Evolutionary conservation across 92 coral and sea anemone genomes (phyloP).

Genomic region (Zoanthus gigantus): DNA sequence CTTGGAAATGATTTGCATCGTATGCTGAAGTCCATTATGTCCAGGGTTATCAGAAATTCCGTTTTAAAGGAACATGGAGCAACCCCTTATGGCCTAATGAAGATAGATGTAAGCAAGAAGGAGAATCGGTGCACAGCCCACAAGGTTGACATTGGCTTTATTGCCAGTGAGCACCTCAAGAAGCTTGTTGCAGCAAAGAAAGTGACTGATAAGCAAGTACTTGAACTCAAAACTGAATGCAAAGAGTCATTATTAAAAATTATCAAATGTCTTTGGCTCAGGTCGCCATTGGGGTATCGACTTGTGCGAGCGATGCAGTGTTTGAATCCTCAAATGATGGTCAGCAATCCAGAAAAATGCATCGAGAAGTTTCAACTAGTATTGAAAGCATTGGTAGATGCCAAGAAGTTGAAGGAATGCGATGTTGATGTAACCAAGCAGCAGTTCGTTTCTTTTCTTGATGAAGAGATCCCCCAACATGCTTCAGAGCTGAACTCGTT

Average conservation of each 20-base stretch:
- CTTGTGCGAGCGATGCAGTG: slow-evolving; percentile 52
- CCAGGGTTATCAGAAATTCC: slow-evolving; percentile 41
- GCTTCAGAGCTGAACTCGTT: slow-evolving; percentile 49
- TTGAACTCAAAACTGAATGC: slow-evolving; percentile 46
- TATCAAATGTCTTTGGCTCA: slow-evolving; percentile 43
- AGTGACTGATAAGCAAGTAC: slow-evolving; percentile 41
- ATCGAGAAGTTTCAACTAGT: slow-evolving; percentile 55
- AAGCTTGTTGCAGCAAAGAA: slow-evolving; percentile 50
- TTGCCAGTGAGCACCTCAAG: slow-evolving; percentile 45
- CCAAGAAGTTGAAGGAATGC: slow-evolving; percentile 50
- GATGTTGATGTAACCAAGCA: slow-evolving; percentile 39
- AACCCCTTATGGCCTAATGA: slow-evolving; percentile 28
- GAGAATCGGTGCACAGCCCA: slow-evolving; percentile 43
- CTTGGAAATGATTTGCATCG: slow-evolving; percentile 45
- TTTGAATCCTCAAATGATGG: slow-evolving; percentile 58
- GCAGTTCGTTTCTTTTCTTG: slow-evolving; percentile 48
- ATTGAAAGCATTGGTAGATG: slow-evolving; percentile 44
- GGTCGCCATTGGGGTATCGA: slow-evolving; percentile 42
- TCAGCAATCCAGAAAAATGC: slow-evolving; percentile 57
- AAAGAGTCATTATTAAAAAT: slow-evolving; percentile 39
- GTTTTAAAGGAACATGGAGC: slow-evolving; percentile 48
- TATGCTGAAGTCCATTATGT: slow-evolving; percentile 48
- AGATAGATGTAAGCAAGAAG: slow-evolving; percentile 25
- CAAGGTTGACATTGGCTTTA: slow-evolving; percentile 48
- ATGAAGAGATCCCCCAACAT: slow-evolving; percentile 56